phyloP scores from a whole-genome alignment of 2,888 invertebrate genomes.

The Auanema freiburgensis region DNA sequence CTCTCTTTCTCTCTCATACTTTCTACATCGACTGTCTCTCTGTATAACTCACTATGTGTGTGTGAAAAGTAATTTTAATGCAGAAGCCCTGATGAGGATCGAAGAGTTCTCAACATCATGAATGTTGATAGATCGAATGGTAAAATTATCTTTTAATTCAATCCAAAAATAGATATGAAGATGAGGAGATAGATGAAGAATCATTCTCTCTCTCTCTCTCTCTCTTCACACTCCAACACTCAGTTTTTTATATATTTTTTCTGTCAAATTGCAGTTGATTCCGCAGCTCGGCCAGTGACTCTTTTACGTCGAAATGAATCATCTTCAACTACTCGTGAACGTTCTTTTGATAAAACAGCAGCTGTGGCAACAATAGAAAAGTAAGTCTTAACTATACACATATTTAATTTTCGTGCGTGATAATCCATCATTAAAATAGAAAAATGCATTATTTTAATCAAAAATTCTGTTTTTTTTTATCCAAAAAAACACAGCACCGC shows the following conservation, averaged over 20 bases:
- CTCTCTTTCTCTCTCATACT: background rate
- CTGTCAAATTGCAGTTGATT: constrained; percentile 25
- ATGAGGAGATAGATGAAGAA: too few relatives aligned
- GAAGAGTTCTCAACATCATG: too few relatives aligned
- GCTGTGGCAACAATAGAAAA: constrained; percentile 40
- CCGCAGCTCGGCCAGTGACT: constrained; percentile 23
- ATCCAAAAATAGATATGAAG: too few relatives aligned
- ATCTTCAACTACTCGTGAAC: background rate
- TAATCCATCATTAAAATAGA: too few relatives aligned
- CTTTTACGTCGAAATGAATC: constrained; percentile 19
- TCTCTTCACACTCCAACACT: constrained; percentile 1
- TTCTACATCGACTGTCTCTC: background rate
- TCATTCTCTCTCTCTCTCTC: constrained; percentile 10
- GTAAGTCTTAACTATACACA: constrained; percentile 20
- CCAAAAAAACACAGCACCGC: too few relatives aligned
- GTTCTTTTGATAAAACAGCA: constrained; percentile 29
- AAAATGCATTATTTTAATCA: too few relatives aligned
- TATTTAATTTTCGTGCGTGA: too few relatives aligned
- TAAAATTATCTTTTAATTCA: too few relatives aligned
- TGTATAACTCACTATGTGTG: background rate
- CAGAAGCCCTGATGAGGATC: too few relatives aligned
- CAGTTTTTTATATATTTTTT: background rate
- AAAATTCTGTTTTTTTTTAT: too few relatives aligned
- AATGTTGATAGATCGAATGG: too few relatives aligned
- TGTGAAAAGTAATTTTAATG: too few relatives aligned